These are phyloP conservation scores for Ancistrus triradiatus DNA, from an alignment of 2,113 vertebrate genomes.

Conservation along the genomic window DNA sequence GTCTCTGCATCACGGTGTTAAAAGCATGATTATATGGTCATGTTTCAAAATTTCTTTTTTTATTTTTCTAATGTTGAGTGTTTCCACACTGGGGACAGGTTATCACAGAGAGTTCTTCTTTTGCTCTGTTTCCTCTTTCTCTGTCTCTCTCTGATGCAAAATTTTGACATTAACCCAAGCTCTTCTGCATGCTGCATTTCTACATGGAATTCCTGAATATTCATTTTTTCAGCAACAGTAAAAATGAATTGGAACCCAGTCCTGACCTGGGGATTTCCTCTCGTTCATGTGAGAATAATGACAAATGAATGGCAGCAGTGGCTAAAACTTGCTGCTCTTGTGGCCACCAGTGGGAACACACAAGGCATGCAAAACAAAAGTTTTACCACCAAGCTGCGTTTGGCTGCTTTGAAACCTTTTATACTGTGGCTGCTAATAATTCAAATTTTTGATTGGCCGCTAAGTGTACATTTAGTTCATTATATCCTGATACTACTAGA, in stretches of 20 bases:
- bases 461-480: too few relatives aligned
- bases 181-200: slow-evolving; percentile 46
- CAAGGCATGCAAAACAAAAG: background rate
- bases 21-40: slow-evolving; percentile 40
- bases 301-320: slow-evolving; percentile 45
- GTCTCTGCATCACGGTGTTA: slow-evolving; percentile 29
- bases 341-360: slow-evolving; percentile 12
- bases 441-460: too few relatives aligned
- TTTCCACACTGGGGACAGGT: background rate
- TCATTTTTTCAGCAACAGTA: slow-evolving; percentile 45
- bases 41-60: slow-evolving; percentile 1
- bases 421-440: too few relatives aligned
- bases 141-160: background rate
- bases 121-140: background rate
- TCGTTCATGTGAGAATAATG: slow-evolving; percentile 54
- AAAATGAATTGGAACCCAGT: slow-evolving; percentile 50
- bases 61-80: background rate
- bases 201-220: slow-evolving; percentile 40
- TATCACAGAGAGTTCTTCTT: slow-evolving; percentile 2
- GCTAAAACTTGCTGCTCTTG: slow-evolving; percentile 1
- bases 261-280: slow-evolving; percentile 18
- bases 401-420: too few relatives aligned
- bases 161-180: slow-evolving; percentile 2
- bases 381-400: background rate
- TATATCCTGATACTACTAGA: too few relatives aligned